Conservation (phyloP, 2,888 invertebrate genomes). For the Fissipunctia ypsillon region DNA sequence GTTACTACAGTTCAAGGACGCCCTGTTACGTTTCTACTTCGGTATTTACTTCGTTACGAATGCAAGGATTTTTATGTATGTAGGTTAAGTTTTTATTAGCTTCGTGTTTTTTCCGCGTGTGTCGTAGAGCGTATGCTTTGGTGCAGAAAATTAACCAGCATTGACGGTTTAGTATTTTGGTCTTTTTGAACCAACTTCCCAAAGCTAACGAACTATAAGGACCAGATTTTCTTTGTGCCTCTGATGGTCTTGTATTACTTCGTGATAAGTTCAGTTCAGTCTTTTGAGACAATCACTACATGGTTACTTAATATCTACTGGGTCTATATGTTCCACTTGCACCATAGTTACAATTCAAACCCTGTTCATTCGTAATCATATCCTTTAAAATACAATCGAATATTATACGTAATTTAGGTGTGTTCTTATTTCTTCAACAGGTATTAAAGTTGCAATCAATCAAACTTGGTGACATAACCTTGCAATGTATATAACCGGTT, state of each 20-base stretch:
- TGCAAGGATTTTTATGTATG: constrained; percentile 67
- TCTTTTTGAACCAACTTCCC: neutral
- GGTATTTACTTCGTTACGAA: constrained; percentile 67
- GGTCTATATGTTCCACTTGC: neutral
- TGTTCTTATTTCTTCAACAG: constrained; percentile 30
- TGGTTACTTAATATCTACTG: neutral
- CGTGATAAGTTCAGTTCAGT: neutral
- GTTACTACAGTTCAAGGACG: constrained; percentile 84
- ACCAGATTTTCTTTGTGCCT: neutral
- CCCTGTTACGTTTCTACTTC: constrained; percentile 69
- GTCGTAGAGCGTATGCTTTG: constrained; percentile 46
- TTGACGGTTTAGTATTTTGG: constrained; percentile 14
- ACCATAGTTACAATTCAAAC: neutral
- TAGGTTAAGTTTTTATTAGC: constrained; percentile 58
- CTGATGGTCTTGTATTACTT: no score
- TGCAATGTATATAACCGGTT: constrained; percentile 35
- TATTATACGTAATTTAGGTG: neutral
- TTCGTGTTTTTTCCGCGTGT: constrained; percentile 49
- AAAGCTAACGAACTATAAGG: neutral
- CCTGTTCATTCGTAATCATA: constrained; percentile 29
- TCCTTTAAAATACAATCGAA: constrained; percentile 24
- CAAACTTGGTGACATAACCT: constrained; percentile 50
- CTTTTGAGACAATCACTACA: neutral
- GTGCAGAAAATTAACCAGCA: constrained; percentile 12
- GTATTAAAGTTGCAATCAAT: constrained; percentile 40